Evolutionary conservation across 64 coral and sea anemone genomes (phyloP).

Genomic region (Stichodactyla mertensii): DNA sequence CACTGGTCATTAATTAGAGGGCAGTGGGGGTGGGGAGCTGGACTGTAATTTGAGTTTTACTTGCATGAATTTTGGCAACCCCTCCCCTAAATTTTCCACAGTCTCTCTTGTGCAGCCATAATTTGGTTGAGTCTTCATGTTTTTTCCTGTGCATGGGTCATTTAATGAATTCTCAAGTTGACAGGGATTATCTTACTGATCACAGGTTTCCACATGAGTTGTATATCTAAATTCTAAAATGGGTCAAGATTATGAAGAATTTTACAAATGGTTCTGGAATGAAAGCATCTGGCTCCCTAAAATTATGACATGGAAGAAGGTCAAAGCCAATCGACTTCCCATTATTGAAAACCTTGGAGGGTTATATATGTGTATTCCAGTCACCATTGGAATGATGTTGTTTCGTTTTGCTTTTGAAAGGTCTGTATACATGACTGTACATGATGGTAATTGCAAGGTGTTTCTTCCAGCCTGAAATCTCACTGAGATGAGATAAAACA

Average conservation of each 20-base stretch:
- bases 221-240: background rate
- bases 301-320: background rate
- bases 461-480: no score
- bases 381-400: conserved; percentile 47
- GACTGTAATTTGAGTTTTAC: no score
- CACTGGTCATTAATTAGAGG: no score
- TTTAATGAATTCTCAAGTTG: no score
- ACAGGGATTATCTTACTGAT: background rate
- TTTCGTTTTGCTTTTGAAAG: conserved; percentile 66
- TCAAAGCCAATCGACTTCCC: background rate
- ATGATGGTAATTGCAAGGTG: background rate
- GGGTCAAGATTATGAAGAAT: background rate
- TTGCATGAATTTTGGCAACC: no score
- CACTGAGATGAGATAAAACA: no score
- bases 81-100: no score
- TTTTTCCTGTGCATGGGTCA: no score
- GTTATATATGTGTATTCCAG: conserved; percentile 47
- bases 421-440: conserved; percentile 18
- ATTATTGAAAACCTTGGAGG: conserved; percentile 19
- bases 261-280: conserved; percentile 24
- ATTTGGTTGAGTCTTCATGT: no score
- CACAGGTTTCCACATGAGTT: background rate
- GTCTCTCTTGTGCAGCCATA: no score
- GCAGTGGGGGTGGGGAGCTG: no score
- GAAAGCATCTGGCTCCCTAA: conserved; percentile 34